Evolutionary conservation across 2,113 vertebrate genomes (phyloP).

Genomic region (Melanocharis versteri): DNA sequence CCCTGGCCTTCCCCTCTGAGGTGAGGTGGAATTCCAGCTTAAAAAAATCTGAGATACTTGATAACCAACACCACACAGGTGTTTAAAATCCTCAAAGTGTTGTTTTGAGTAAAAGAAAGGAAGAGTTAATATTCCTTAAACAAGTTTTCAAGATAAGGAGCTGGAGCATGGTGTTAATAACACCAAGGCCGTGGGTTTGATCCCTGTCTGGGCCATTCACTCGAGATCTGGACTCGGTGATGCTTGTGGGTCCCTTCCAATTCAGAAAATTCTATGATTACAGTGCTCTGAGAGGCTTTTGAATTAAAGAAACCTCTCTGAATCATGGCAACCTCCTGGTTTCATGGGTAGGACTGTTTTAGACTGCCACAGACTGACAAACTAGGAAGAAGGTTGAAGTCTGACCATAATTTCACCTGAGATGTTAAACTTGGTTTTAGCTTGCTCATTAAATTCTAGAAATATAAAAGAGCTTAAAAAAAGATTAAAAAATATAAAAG

Average conservation of each 20-base stretch:
- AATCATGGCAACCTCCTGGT: not conserved
- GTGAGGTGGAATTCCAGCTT: not conserved
- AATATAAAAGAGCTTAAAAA: not conserved
- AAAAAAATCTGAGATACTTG: not conserved
- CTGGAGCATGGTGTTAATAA: not conserved
- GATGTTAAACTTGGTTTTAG: not conserved
- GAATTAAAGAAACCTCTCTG: not conserved
- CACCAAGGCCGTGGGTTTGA: not conserved
- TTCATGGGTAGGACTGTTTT: not conserved
- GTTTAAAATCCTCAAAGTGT: not conserved
- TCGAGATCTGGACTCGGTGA: not conserved
- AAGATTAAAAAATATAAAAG: not conserved
- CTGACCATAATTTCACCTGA: rapidly evolving
- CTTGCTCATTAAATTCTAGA: not conserved
- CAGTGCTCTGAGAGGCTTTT: not conserved
- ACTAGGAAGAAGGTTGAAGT: not conserved
- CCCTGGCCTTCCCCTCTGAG: not conserved
- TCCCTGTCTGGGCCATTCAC: not conserved
- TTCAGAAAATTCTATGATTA: not conserved
- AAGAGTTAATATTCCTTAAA: not conserved
- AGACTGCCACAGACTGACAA: not conserved
- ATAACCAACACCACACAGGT: not conserved
- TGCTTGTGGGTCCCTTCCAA: not conserved
- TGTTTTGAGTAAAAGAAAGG: not conserved
- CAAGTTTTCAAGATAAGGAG: not conserved